phyloP scores from a whole-genome alignment of 2,888 invertebrate genomes.

The Heterodera filipjevi region DNA sequence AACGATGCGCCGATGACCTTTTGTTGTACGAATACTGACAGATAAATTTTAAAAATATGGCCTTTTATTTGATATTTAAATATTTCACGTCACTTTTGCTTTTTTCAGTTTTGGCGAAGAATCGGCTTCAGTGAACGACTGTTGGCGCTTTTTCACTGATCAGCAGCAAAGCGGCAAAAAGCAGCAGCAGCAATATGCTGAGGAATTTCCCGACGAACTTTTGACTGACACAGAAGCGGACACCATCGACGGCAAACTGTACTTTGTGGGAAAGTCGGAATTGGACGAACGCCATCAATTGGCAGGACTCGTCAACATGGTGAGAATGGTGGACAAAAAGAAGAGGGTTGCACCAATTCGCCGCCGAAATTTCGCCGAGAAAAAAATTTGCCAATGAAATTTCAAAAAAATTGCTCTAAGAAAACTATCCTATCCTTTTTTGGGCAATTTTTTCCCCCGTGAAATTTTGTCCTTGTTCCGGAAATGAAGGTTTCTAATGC shows the following conservation, averaged over 20 bases:
- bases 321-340: neutral
- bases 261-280: neutral
- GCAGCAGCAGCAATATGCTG: neutral
- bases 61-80: neutral
- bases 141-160: neutral
- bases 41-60: no score
- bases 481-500: no score
- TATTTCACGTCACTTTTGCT: neutral
- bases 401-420: no score
- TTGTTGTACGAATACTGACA: no score
- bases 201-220: neutral
- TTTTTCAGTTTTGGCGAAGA: neutral
- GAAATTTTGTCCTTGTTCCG: no score
- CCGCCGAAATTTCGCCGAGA: no score
- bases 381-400: no score
- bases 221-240: neutral
- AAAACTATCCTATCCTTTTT: no score
- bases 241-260: neutral
- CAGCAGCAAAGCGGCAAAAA: neutral
- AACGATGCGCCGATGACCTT: no score
- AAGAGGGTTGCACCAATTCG: no score
- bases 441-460: no score
- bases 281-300: neutral
- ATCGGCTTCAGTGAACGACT: neutral
- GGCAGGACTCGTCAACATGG: conserved; percentile 14